Base-by-base conservation (phyloP, 2,888 invertebrate species). In the Lasioglossum oenotherae region DNA sequence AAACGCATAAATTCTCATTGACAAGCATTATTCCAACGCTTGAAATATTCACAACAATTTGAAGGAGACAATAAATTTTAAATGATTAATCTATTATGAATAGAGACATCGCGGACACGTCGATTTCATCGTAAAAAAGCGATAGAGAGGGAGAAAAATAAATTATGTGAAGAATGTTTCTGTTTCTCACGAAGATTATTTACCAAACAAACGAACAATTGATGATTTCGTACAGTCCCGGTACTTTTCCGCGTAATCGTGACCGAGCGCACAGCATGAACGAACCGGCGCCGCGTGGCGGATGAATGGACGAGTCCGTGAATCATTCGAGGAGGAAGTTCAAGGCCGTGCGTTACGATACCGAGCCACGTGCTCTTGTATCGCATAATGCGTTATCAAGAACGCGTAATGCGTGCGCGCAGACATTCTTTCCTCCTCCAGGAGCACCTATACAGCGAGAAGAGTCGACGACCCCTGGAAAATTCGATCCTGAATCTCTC, bases 301-400 rank as follows among this genome's bases (percentile, higher is more conserved):
- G 81, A 91, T 91, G 91, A 91, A 91, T 89, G 91, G 87, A 90
- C 89, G 86, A 80, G 89, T 78, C 79, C 79, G 90, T 91, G 91
- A 91, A 89, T 91, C 90, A 91, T 91, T 89, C 85, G 81, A 80
- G 89, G 86, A 88, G 91, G 91, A 91, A 91, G 91, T 91, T 90
- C 91, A 91, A 91, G 91, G 91, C 73, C 72, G 85, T 76, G 82
- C 57, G 88, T 89, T 89, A 90, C 91, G 91, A 90, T 90, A 90
- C 84, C 76, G 53, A 80, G 87, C 82, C 91, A 85, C 81, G 88
- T 79, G 88, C 78, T 80, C 80, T 64, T 85, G 57, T 87, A 86
- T 88, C 87, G 85, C 38, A 82, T 86, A 85, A 85, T 84, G 84
- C 74, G 91, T 91, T 91, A 91, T 91, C 91, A 89, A 75, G 81